A percentile compares a stretch with the other conserved stretches of the same genome.
These are phyloP conservation scores for Drosophila lini DNA, from an alignment of 1,140 invertebrate species.

Conservation along the genomic window DNA sequence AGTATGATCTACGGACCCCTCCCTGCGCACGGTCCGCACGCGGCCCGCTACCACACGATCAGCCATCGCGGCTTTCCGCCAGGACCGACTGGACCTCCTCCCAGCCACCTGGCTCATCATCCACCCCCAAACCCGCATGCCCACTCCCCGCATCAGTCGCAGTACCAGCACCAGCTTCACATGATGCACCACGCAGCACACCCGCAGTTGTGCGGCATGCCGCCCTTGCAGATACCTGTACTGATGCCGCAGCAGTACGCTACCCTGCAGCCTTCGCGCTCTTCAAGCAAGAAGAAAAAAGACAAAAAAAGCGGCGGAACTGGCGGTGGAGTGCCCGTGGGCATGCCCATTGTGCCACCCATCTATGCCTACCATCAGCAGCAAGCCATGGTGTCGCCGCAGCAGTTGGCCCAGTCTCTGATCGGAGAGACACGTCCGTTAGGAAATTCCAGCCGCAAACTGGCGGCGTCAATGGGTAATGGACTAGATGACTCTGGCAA, in stretches of 20 bases:
- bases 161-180: constrained; percentile 53
- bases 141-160: constrained; percentile 41
- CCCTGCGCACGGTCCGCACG: constrained; percentile 48
- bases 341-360: constrained; percentile 81
- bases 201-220: constrained; percentile 58
- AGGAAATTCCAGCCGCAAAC: constrained; percentile 85
- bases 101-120: constrained; percentile 41
- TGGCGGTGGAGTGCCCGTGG: constrained; percentile 80
- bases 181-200: constrained; percentile 65
- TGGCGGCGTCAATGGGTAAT: constrained; percentile 85
- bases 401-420: constrained; percentile 70
- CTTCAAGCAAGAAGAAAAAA: constrained; percentile 87
- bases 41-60: constrained; percentile 79
- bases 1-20: constrained; percentile 74
- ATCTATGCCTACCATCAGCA: constrained; percentile 77
- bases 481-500: constrained; percentile 87
- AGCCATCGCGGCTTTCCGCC: constrained; percentile 78
- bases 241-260: constrained; percentile 83
- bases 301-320: constrained; percentile 84
- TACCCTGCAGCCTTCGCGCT: constrained; percentile 73
- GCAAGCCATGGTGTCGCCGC: constrained; percentile 66
- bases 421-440: constrained; percentile 72
- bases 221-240: constrained; percentile 69
- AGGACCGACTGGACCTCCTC: constrained; percentile 41
- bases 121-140: constrained; percentile 32